phyloP scores from a whole-genome alignment of 1,140 invertebrate species.

The Drosophila willistoni region DNA sequence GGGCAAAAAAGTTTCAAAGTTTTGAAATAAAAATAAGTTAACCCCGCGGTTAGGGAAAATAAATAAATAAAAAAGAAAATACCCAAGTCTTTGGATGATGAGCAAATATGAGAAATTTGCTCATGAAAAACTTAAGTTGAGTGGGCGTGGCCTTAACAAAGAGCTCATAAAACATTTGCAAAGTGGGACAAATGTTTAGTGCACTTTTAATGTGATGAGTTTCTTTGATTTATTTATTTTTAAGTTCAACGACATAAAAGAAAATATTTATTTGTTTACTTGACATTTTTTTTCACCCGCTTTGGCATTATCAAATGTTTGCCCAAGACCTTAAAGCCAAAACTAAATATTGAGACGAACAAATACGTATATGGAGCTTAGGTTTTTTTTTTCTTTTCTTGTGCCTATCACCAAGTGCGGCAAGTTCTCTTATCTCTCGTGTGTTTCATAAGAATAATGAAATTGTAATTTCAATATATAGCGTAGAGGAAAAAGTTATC shows the following conservation, averaged over 20 bases:
- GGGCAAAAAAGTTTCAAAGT: constrained; percentile 51
- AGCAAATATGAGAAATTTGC: neutral
- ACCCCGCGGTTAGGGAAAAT: too few species aligned
- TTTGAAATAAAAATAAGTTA: constrained; percentile 16
- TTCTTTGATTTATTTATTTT: constrained; percentile 5
- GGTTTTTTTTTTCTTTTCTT: neutral
- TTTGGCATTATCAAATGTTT: constrained; percentile 71
- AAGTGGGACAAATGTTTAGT: constrained; percentile 11
- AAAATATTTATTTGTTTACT: constrained; percentile 69
- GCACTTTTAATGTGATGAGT: neutral
- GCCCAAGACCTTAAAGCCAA: constrained; percentile 62
- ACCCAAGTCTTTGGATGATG: neutral
- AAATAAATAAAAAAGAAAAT: constrained; percentile 5
- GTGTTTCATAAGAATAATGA: neutral
- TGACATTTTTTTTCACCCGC: constrained; percentile 52
- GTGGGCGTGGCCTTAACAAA: constrained; percentile 5
- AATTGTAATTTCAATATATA: neutral
- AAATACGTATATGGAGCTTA: neutral
- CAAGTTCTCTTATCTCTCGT: neutral
- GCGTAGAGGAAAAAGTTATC: constrained; percentile 1
- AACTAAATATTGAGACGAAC: constrained; percentile 39
- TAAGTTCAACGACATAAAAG: constrained; percentile 47
- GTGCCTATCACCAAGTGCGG: neutral
- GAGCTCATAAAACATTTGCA: constrained; percentile 4
- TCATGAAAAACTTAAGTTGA: neutral